Percentiles rank a stretch among this genome's conserved stretches.
These are phyloP conservation scores for Peromyscus attwateri DNA, from an alignment of 2,797 vertebrate genomes.

Conservation along the genomic window DNA sequence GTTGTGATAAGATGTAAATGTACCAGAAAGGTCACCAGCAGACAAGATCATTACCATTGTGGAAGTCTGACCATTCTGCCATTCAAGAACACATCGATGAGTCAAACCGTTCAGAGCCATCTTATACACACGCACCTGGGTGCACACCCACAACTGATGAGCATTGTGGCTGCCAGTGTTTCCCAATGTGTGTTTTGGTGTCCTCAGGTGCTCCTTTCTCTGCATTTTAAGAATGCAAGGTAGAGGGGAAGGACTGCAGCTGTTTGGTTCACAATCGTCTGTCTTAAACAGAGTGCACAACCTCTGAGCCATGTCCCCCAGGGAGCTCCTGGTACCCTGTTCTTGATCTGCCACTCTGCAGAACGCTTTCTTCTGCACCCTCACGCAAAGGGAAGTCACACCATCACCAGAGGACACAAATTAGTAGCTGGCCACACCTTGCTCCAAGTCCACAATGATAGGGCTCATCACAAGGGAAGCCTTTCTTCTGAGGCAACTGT, in stretches of 20 bases:
- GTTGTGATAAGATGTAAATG: slow-evolving; percentile 91
- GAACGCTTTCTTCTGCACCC: rapidly evolving
- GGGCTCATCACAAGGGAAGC: not conserved
- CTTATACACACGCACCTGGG: slow-evolving; percentile 87
- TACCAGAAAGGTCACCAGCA: slow-evolving; percentile 92
- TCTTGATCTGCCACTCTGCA: not conserved
- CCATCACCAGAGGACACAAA: not conserved
- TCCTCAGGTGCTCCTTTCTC: slow-evolving; percentile 73
- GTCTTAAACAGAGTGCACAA: not conserved
- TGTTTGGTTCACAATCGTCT: not conserved
- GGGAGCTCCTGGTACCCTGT: not conserved
- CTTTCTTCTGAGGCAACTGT: too few species aligned
- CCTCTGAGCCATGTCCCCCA: not conserved
- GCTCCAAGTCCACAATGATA: rapidly evolving
- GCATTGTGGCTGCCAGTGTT: slow-evolving; percentile 82
- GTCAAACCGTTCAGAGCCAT: slow-evolving; percentile 87
- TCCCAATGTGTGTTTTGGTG: slow-evolving; percentile 75
- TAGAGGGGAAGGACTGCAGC: not conserved
- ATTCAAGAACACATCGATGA: slow-evolving; percentile 92
- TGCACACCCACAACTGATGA: slow-evolving; percentile 68
- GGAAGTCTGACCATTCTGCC: slow-evolving; percentile 91
- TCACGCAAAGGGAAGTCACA: not conserved
- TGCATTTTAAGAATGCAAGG: slow-evolving; percentile 72
- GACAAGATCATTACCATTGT: slow-evolving; percentile 90
- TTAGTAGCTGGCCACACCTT: rapidly evolving